These are phyloP conservation scores for Benitochromis conjunctus DNA, from an alignment of 2,113 vertebrate species.

Conservation along the genomic window DNA sequence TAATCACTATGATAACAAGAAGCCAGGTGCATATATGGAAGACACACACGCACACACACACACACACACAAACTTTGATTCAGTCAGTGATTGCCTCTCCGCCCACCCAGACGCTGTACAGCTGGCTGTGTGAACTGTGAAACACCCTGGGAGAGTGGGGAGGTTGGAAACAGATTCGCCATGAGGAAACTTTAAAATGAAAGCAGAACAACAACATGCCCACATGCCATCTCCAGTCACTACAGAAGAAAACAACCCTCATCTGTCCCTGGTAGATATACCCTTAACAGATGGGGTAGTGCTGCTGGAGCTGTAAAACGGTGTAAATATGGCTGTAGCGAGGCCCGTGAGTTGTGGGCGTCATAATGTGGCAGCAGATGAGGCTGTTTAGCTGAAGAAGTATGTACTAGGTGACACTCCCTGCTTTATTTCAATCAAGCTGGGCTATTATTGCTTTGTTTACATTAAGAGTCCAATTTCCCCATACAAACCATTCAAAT, in stretches of 20 bases:
- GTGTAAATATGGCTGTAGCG: neutral
- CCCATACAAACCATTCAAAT: neutral
- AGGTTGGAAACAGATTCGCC: constrained; percentile 3
- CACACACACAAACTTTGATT: neutral
- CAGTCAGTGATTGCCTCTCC: neutral
- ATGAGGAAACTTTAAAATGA: constrained; percentile 22
- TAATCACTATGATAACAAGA: neutral
- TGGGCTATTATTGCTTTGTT: neutral
- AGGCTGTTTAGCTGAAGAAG: neutral
- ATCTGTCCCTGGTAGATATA: neutral
- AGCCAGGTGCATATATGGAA: neutral
- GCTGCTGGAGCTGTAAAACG: neutral
- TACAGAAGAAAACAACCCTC: constrained; percentile 10
- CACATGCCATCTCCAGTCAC: constrained; percentile 7
- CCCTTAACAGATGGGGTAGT: constrained; percentile 17
- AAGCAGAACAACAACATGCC: constrained; percentile 26
- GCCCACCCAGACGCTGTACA: constrained; percentile 36
- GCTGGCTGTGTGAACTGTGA: constrained; percentile 34
- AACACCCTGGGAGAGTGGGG: constrained; percentile 16
- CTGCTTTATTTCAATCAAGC: neutral
- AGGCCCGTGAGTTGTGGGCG: neutral
- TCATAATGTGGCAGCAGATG: neutral
- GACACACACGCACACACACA: neutral
- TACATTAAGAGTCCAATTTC: neutral
- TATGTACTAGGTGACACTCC: neutral